A percentile compares a stretch with the other conserved stretches of the same genome.
These are phyloP conservation scores for Rhinogobio ventralis DNA, from an alignment of 2,797 vertebrate genomes.

Conservation along the genomic window DNA sequence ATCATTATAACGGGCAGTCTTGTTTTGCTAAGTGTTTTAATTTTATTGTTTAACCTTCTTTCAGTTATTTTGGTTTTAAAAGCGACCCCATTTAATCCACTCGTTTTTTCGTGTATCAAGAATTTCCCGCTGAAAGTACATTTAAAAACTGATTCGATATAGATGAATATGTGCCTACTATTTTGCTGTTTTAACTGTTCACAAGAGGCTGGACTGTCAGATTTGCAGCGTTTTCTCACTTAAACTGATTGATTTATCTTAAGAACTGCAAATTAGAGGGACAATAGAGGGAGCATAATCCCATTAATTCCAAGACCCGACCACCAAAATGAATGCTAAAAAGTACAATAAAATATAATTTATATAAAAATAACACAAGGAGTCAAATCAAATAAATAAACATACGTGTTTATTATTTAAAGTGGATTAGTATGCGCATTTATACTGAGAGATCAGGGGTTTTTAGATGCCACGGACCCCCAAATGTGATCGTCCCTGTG, in stretches of 20 bases:
- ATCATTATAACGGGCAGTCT: too few relatives aligned
- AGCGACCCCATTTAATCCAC: neutral
- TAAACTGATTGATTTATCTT: conserved; percentile 17
- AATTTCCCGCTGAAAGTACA: neutral
- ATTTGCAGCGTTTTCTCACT: too few relatives aligned
- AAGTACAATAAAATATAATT: neutral
- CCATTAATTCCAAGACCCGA: neutral
- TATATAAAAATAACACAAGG: neutral
- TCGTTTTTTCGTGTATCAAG: neutral
- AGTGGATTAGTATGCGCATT: neutral
- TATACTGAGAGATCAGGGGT: too few relatives aligned
- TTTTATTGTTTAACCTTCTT: neutral
- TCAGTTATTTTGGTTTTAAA: neutral
- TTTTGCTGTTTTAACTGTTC: too few relatives aligned
- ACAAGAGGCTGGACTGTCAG: neutral
- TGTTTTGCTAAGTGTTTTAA: too few relatives aligned
- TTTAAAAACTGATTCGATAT: neutral
- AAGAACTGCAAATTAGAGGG: too few relatives aligned
- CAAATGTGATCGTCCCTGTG: too few relatives aligned
- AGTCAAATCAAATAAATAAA: neutral
- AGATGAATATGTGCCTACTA: too few relatives aligned
- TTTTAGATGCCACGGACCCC: too few relatives aligned
- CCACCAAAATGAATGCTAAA: neutral
- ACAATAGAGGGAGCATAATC: neutral
- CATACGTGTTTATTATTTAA: neutral